A percentile compares a stretch with the other conserved stretches of the same genome.
Conservation (phyloP, 1,140 invertebrate genomes). For the Zaprionus gabonicus region DNA sequence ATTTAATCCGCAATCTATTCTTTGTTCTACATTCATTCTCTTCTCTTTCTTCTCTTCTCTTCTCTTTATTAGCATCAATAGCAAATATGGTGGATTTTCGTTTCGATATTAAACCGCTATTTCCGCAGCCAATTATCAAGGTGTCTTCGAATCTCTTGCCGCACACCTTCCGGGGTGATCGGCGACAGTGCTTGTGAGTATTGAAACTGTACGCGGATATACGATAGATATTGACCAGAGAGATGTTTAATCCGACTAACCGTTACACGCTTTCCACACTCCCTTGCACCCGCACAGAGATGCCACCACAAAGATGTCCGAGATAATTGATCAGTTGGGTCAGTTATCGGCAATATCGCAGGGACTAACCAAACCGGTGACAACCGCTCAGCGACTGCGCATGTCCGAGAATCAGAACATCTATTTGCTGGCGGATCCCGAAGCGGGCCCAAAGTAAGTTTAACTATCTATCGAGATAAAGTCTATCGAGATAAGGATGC, state of each 20-base stretch:
- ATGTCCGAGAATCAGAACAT: slow-evolving; percentile 88
- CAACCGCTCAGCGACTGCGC: slow-evolving; percentile 88
- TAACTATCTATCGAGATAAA: neutral
- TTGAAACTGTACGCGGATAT: slow-evolving; percentile 71
- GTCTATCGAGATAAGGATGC: no score
- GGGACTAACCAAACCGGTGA: slow-evolving; percentile 89
- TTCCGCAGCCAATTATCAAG: slow-evolving; percentile 87
- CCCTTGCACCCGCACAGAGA: slow-evolving; percentile 85
- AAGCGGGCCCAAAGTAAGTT: slow-evolving; percentile 87
- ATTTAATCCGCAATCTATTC: slow-evolving; percentile 60
- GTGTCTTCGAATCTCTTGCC: slow-evolving; percentile 87
- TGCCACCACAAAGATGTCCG: slow-evolving; percentile 87
- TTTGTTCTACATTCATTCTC: neutral
- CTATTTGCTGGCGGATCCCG: slow-evolving; percentile 88
- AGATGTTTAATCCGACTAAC: slow-evolving; percentile 44
- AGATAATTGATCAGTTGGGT: slow-evolving; percentile 89
- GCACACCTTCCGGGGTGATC: slow-evolving; percentile 87
- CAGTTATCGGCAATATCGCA: slow-evolving; percentile 90
- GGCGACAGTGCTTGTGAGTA: slow-evolving; percentile 86
- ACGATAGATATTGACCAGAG: no score
- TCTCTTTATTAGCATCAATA: slow-evolving; percentile 14
- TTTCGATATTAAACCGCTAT: slow-evolving; percentile 87
- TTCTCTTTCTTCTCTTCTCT: neutral
- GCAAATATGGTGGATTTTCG: slow-evolving; percentile 86
- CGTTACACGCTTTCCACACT: slow-evolving; percentile 69